Percentiles rank a stretch among this genome's conserved stretches.
These are phyloP conservation scores for Agrypnus murinus DNA, from an alignment of 2,888 invertebrate species.

Conservation along the genomic window DNA sequence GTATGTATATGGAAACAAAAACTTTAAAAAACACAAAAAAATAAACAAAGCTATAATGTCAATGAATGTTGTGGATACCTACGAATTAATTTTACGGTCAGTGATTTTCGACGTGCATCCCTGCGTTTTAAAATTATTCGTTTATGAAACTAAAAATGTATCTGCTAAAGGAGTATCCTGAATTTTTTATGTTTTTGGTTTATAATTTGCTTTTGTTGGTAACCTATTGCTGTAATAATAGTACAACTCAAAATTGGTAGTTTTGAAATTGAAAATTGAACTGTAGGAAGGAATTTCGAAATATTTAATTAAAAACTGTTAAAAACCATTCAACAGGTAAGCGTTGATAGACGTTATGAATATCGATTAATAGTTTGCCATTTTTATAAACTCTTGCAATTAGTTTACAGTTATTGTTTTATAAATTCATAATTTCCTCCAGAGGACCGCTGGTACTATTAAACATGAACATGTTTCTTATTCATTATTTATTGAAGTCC, in stretches of 20 bases:
- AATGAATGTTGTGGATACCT: slow-evolving; percentile 30
- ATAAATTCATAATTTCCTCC: too few species aligned
- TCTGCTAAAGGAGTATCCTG: slow-evolving; percentile 2
- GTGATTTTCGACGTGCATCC: slow-evolving; percentile 27
- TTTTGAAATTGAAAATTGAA: not conserved
- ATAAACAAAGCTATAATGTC: not conserved
- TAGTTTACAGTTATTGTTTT: too few species aligned
- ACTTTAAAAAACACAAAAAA: not conserved
- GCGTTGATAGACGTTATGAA: too few species aligned
- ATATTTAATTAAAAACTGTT: too few species aligned
- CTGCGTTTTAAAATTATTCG: slow-evolving; percentile 24
- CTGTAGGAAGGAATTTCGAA: too few species aligned
- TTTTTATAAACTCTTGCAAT: too few species aligned
- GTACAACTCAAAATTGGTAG: slow-evolving; percentile 8
- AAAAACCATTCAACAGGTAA: too few species aligned
- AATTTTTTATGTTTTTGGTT: slow-evolving; percentile 7
- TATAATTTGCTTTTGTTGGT: not conserved
- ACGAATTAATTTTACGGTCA: slow-evolving; percentile 30
- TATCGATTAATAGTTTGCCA: too few species aligned
- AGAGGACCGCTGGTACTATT: too few species aligned
- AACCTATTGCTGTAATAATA: too few species aligned
- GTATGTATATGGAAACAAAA: slow-evolving; percentile 1
- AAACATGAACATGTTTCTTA: too few species aligned
- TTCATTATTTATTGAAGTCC: too few species aligned
- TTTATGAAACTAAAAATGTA: slow-evolving; percentile 21